Base-by-base conservation (phyloP, 2,797 vertebrate genomes). In the Oreonectes daqikongensis region DNA sequence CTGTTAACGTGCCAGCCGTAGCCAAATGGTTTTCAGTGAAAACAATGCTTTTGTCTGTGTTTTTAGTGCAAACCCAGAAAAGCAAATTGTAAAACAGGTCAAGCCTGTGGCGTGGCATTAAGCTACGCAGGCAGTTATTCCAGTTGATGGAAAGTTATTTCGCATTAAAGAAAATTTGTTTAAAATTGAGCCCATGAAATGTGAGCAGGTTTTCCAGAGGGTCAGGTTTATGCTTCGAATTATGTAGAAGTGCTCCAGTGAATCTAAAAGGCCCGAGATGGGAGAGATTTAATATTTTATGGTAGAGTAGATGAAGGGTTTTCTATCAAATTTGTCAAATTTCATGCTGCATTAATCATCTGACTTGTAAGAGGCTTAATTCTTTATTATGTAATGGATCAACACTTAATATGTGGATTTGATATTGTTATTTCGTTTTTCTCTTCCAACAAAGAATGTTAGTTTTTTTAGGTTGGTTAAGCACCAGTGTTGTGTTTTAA, bases 11-110 rank as follows among this genome's bases (percentile, higher is more conserved):
- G 8, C 8, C 35, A 35, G 35, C 53, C 75, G 57, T 38, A 64
- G 67, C 44, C 40, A 44, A 83, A 72, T 75, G 68, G 72, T 76
- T 83, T 79, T 83, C 79, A 8, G 20, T 66, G 67, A 70, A 83
- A 71, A 78, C 71, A 80, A 78, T 80, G 72, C 76, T n/a, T 69
- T 35, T 59, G 64, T 35, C 59, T 30, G 63, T 71, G 73, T 38
- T 73, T 81, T 69, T 59, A 26, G 55, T 46, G 48, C 6, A 8
- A 50, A 75, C 57, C 79, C 40, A 67, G 82, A 79, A 83, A 81
- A 79, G 53, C 79, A 3, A 76, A 79, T 81, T 76, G 53, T 72
- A 12, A 83, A 81, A 83, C 68, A 50, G 30, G 76, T 81, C 80
- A 76, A 81, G 50, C 79, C 76, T 83, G 79, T n/a, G 38, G 69